Evolutionary conservation across 2,797 vertebrate genomes (phyloP).

Genomic region (Euphonia xanthogaster): DNA sequence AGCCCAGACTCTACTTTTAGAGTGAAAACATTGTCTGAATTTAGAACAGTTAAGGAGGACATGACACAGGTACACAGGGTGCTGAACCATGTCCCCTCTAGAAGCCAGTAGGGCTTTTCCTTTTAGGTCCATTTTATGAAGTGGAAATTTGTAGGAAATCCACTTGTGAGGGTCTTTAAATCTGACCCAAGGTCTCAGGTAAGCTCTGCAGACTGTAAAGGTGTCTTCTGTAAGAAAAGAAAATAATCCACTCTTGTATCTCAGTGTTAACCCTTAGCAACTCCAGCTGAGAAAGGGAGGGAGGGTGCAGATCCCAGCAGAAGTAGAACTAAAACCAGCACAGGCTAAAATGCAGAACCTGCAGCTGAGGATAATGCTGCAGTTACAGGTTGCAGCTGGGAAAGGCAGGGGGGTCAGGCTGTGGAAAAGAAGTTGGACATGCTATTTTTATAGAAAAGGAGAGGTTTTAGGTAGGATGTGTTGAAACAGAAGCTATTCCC

Average conservation of each 20-base stretch:
- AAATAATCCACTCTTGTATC: not conserved
- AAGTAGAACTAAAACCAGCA: not conserved
- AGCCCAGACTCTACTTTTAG: slow-evolving; percentile 37
- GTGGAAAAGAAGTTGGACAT: not conserved
- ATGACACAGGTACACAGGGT: not conserved
- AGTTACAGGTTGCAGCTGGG: not conserved
- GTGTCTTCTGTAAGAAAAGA: not conserved
- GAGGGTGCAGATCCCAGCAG: not conserved
- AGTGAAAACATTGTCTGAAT: not conserved
- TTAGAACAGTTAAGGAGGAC: slow-evolving; percentile 44
- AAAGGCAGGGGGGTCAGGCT: not conserved
- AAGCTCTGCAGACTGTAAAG: not conserved
- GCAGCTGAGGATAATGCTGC: not conserved
- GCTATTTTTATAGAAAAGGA: not conserved
- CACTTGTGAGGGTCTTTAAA: not conserved
- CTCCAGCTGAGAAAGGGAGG: not conserved
- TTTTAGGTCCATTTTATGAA: not conserved
- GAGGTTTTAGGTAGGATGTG: not conserved
- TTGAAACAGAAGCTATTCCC: not conserved
- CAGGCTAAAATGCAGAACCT: not conserved
- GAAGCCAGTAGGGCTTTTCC: not conserved
- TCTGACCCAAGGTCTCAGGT: not conserved
- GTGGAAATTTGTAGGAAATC: not conserved
- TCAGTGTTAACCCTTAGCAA: not conserved
- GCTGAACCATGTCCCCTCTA: not conserved